Percentiles rank a stretch among this genome's conserved stretches.
These are phyloP conservation scores for Myotis yumanensis DNA, from an alignment of 2,113 vertebrate genomes.

Conservation along the genomic window DNA sequence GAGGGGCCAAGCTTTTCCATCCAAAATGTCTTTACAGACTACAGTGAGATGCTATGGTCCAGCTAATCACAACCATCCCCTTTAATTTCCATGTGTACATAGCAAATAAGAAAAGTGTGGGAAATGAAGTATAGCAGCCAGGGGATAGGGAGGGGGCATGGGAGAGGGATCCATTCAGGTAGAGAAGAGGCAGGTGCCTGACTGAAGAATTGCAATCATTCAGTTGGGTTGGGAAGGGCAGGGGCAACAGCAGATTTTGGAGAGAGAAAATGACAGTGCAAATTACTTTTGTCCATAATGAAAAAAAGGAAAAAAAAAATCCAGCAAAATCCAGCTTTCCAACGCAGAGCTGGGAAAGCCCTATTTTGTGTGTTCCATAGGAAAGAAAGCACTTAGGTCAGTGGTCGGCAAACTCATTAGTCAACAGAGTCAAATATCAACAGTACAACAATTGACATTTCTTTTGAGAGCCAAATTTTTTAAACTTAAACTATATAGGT, in stretches of 20 bases:
- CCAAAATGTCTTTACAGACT: background rate
- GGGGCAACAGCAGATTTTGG: conserved; percentile 61
- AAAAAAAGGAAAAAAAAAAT: background rate
- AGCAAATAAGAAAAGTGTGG: background rate
- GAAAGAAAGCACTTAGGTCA: conserved; percentile 52
- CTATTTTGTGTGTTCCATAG: conserved; percentile 57
- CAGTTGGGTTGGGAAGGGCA: conserved; percentile 24
- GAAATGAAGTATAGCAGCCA: background rate
- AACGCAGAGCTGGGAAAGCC: conserved; percentile 65
- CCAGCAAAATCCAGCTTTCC: conserved; percentile 44
- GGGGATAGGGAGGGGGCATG: no score
- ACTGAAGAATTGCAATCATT: conserved; percentile 33
- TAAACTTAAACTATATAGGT: no score
- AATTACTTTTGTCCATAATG: conserved; percentile 71
- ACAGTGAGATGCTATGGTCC: background rate
- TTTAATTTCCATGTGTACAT: background rate
- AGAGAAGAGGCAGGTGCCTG: background rate
- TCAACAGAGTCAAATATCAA: no score
- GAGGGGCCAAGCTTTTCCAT: background rate
- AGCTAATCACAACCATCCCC: background rate
- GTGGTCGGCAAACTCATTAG: no score
- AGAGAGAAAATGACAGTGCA: conserved; percentile 67
- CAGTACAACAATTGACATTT: no score
- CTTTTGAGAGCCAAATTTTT: no score
- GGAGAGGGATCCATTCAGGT: background rate